Evolutionary conservation across 2,113 vertebrate genomes (phyloP), one percentile per base, ranked within the genome.

Genomic region (Arothron firmamentum): DNA sequence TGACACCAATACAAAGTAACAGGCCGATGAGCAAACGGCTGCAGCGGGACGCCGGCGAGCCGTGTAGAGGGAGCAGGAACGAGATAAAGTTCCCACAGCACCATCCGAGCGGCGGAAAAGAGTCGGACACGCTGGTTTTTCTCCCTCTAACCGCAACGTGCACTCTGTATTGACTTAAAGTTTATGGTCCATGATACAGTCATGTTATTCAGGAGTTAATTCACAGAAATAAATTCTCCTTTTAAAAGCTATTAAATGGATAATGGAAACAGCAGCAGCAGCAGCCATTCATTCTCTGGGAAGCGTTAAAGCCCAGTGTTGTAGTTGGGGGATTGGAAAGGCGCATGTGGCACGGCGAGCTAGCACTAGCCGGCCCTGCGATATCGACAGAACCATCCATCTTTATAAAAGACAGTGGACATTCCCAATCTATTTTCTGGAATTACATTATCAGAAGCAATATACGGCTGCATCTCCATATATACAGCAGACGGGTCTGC

Each of bases 391-490:
- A 94, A 92, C 91, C 90, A 96, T 98, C 92, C 91, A 85, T 97
- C 95, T 95, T 96, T 92, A 94, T 96, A 97, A 94, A 92, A 88
- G 92, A 95, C 93, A 90, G 92, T 92, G 91, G 95, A 93, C 93
- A 94, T 94, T 93, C 94, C 92, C 94, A 95, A 94, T 96, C 92
- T 94, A 91, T 88, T 93, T 91, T 88, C 91, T 90, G 91, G 91
- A 92, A 94, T 93, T 91, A 91, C 92, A 93, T 96, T 94, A 95
- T 95, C 91, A 92, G 89, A 91, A 77, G 91, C 93, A 93, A 94
- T 94, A 93, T 95, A 95, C 91, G 91, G 86, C 88, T 83, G 91
- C 91, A 94, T 95, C 91, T 94, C 93, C 95, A 95, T 95, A 93
- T 93, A 89, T 92, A 90, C 87, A 88, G 89, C 82, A 74, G 88